A percentile compares a stretch with the other conserved stretches of the same genome.
phyloP scores from a whole-genome alignment of 2,113 vertebrate genomes.

The Microcebus tavaratra region DNA sequence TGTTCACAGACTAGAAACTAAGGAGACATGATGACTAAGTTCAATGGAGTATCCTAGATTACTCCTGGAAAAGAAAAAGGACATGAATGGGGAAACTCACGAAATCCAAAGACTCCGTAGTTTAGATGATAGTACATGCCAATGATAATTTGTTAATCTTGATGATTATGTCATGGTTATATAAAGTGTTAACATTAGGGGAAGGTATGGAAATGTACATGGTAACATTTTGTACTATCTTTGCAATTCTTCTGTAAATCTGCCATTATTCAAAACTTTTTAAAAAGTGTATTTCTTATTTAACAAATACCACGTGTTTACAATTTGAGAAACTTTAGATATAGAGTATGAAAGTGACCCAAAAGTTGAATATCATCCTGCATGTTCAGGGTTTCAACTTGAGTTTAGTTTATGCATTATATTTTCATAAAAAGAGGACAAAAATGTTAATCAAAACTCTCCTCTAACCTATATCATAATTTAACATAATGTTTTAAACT shows the following conservation, averaged over 20 bases:
- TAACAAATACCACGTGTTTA: neutral
- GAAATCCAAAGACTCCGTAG: neutral
- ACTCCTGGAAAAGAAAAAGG: neutral
- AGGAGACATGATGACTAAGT: neutral
- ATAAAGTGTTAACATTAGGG: neutral
- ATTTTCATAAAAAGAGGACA: neutral
- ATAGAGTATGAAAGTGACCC: neutral
- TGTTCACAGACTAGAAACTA: neutral
- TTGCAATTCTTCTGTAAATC: neutral
- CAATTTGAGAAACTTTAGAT: neutral
- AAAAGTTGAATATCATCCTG: neutral
- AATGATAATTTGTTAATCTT: neutral
- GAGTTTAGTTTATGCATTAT: conserved; percentile 5
- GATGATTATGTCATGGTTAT: neutral
- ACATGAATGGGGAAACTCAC: neutral
- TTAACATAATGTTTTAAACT: neutral
- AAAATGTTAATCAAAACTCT: conserved; percentile 8
- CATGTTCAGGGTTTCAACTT: neutral
- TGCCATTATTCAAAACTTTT: neutral
- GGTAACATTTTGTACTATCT: neutral
- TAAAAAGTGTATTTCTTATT: neutral
- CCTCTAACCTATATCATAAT: neutral
- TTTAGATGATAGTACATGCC: neutral
- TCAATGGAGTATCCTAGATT: neutral
- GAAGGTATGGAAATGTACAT: neutral